phyloP scores from a whole-genome alignment of 1,140 invertebrate species.

The Drosophila kanapiae region DNA sequence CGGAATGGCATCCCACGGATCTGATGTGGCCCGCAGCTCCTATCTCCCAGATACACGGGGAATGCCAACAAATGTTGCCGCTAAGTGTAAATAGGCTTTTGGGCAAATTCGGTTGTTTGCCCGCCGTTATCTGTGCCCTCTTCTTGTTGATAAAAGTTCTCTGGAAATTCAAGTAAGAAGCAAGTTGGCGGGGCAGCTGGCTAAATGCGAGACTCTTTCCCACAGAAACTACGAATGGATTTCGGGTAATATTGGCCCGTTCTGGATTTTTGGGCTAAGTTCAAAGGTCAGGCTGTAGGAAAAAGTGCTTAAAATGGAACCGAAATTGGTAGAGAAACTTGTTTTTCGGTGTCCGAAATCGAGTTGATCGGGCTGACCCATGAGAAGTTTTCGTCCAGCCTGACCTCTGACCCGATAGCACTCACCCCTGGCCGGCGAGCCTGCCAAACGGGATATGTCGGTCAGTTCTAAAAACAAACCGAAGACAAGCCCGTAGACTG shows the following conservation, averaged over 20 bases:
- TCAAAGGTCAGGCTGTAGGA: slow-evolving; percentile 70
- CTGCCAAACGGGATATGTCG: slow-evolving; percentile 61
- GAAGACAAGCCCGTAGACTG: neutral
- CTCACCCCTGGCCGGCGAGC: slow-evolving; percentile 54
- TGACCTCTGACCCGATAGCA: slow-evolving; percentile 73
- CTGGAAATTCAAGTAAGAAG: slow-evolving; percentile 7
- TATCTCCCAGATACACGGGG: slow-evolving; percentile 48
- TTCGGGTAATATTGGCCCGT: slow-evolving; percentile 55
- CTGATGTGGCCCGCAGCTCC: slow-evolving; percentile 19
- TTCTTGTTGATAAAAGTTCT: slow-evolving; percentile 53
- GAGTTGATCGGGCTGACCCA: slow-evolving; percentile 65
- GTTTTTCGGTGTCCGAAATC: slow-evolving; percentile 59
- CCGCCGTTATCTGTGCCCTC: slow-evolving; percentile 43
- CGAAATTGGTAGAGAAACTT: slow-evolving; percentile 65
- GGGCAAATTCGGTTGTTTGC: slow-evolving; percentile 55
- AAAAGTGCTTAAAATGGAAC: slow-evolving; percentile 50
- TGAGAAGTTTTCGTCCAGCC: slow-evolving; percentile 80
- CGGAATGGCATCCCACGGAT: slow-evolving; percentile 45
- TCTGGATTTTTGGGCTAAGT: slow-evolving; percentile 65
- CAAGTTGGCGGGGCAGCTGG: slow-evolving; percentile 24
- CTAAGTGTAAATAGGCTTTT: slow-evolving; percentile 69
- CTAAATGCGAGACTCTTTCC: slow-evolving; percentile 51
- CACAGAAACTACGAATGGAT: slow-evolving; percentile 40
- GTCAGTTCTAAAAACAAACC: neutral
- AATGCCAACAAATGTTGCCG: slow-evolving; percentile 66